Conservation (phyloP, 2,888 invertebrate species). For the Patella caerulea region DNA sequence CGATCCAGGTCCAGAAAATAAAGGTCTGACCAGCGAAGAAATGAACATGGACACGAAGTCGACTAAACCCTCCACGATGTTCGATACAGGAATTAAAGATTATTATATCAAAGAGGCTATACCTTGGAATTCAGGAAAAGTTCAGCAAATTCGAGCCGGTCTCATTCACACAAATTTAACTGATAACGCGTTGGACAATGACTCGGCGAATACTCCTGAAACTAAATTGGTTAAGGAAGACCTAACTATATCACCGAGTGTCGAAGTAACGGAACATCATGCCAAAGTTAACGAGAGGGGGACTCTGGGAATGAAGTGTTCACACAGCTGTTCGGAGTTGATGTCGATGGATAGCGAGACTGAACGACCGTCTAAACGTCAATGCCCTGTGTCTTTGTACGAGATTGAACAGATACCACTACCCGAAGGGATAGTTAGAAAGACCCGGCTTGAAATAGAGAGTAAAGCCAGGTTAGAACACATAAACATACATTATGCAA, state of each 20-base stretch:
- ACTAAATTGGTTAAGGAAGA: too few species aligned
- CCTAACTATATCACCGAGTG: too few species aligned
- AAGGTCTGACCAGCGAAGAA: background rate
- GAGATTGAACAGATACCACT: constrained; percentile 78
- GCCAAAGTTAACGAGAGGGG: background rate
- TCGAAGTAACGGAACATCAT: too few species aligned
- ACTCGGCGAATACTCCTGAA: too few species aligned
- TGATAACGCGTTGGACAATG: too few species aligned
- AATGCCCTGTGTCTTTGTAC: constrained; percentile 65
- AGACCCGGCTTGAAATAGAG: constrained; percentile 77
- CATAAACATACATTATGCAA: too few species aligned
- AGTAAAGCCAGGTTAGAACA: constrained; percentile 71
- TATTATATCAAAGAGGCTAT: constrained; percentile 77
- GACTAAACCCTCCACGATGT: background rate
- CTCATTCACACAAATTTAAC: constrained; percentile 13
- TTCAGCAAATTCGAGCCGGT: constrained; percentile 76
- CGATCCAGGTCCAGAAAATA: background rate
- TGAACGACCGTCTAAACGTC: constrained; percentile 22
- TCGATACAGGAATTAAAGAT: constrained; percentile 38
- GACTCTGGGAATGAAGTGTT: constrained; percentile 14
- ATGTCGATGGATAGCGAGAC: constrained; percentile 17
- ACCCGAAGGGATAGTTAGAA: constrained; percentile 80
- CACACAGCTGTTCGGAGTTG: constrained; percentile 33
- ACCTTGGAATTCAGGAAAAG: constrained; percentile 80
- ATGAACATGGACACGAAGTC: background rate